Evolutionary conservation across 2,888 invertebrate genomes (phyloP).

Genomic region (Drosophila mayaguana): DNA sequence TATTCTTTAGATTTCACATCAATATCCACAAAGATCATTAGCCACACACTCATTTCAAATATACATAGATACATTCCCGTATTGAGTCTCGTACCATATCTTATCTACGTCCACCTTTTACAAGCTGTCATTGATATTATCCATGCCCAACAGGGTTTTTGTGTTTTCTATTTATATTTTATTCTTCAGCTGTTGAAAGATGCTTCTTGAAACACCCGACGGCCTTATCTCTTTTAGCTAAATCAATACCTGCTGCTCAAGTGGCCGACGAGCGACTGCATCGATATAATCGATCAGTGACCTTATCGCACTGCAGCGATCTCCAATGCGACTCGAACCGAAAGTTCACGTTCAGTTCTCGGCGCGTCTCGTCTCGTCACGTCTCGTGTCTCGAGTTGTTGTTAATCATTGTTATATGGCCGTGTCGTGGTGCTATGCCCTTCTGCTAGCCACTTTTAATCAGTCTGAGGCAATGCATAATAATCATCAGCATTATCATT

Average conservation of each 20-base stretch:
- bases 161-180: conserved; percentile 3
- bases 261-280: conserved; percentile 9
- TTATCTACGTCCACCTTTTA: conserved; percentile 31
- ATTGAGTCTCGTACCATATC: not conserved
- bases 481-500: conserved; percentile 52
- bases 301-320: conserved; percentile 41
- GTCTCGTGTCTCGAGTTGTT: conserved; percentile 25
- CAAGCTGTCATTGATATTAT: conserved; percentile 45
- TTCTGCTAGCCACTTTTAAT: conserved; percentile 57
- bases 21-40: not conserved
- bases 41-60: conserved; percentile 1
- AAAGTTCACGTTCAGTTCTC: conserved; percentile 18
- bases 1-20: not conserved
- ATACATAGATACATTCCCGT: not conserved
- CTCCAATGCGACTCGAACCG: not conserved
- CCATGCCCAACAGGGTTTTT: conserved; percentile 18
- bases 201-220: conserved; percentile 23
- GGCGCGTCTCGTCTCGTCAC: conserved; percentile 28
- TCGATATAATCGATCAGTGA: conserved; percentile 52
- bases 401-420: conserved; percentile 9
- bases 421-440: conserved; percentile 5
- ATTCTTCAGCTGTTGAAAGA: conserved; percentile 37
- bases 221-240: conserved; percentile 24
- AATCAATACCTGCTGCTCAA: conserved; percentile 45
- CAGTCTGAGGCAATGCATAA: conserved; percentile 67